Evolutionary conservation across 2,113 vertebrate genomes (phyloP), one percentile per base, ranked within the genome.

Genomic region (Anoura caudifer): DNA sequence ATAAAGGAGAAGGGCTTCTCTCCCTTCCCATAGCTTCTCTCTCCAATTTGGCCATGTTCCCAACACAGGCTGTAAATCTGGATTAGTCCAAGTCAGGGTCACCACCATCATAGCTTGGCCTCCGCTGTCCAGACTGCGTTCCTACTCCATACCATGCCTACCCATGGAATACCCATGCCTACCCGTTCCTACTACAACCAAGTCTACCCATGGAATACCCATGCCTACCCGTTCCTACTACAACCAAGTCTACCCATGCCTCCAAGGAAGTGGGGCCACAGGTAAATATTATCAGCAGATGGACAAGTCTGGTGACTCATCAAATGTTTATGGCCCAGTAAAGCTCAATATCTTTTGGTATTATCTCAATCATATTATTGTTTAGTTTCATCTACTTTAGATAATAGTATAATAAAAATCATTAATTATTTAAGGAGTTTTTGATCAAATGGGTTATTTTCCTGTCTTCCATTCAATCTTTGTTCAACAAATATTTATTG

Each of bases 361-460:
- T 84, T 67, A 82, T 75, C 59, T 91, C 43, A n/a, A 73, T 61
- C 28, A 61, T 63, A 31, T 24, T 87, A 41, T 76, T 79, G 52
- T 59, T 67, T 87, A n/a, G 8, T 69, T 95, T 82, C 22, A 54
- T 72, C 90, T 93, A 88, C 4, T 36, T 38, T 61, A 67, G n/a
- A 22, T 28, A 81, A 75, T 38, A 7, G 81, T 41, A 16, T 28
- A 90, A 52, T 41, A 9, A 43, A 73, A 92, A 52, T 43, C 7
- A 33, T 50, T 10, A 50, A 11, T 61, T 91, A 36, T 26, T 19
- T 70, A 84, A 63, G 36, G 36, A 0, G 4, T 31, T 12, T 5
- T 73, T 28, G 22, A 75, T 31, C 54, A 19, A 87, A 56, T 47
- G 59, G 14, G 22, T 28, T 38, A 72, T 41, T 38, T 73, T 19